Conservation (phyloP, 2,888 invertebrate genomes). For the Spialia ferax region DNA sequence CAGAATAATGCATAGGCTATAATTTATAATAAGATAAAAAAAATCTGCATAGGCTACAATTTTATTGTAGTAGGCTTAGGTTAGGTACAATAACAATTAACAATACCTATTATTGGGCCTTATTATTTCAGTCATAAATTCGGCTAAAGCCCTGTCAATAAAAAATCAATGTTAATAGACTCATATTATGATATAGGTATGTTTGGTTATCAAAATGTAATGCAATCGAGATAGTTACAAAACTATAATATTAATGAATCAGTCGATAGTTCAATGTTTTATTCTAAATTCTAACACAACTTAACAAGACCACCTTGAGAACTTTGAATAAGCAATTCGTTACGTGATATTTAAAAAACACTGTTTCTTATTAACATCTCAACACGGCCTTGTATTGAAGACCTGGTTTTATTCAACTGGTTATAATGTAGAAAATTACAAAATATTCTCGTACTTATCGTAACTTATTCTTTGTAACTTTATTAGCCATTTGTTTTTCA, state of each 20-base stretch:
- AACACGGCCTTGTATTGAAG: slow-evolving; percentile 16
- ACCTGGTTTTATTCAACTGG: slow-evolving; percentile 11
- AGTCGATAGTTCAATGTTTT: slow-evolving; percentile 17
- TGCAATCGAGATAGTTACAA: slow-evolving; percentile 19
- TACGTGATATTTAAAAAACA: slow-evolving; percentile 31
- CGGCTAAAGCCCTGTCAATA: too few relatives aligned
- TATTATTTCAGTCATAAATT: too few relatives aligned
- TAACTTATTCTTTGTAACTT: background rate
- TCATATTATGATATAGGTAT: background rate
- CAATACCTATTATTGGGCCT: too few relatives aligned
- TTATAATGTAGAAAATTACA: slow-evolving; percentile 12
- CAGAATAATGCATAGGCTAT: too few relatives aligned
- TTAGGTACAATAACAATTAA: too few relatives aligned
- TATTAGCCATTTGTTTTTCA: background rate
- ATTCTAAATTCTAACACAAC: slow-evolving; percentile 35
- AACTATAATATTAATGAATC: slow-evolving; percentile 10
- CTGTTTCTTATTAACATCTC: slow-evolving; percentile 22
- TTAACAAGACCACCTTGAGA: slow-evolving; percentile 25
- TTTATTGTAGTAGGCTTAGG: too few relatives aligned
- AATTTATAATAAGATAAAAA: too few relatives aligned
- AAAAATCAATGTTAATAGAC: too few relatives aligned
- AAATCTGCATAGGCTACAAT: too few relatives aligned
- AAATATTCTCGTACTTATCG: background rate
- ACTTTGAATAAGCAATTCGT: slow-evolving; percentile 19
- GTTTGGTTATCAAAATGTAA: background rate